A percentile compares a stretch with the other conserved stretches of the same genome.
Evolutionary conservation across 2,797 vertebrate species (phyloP).

Genomic region (Hirundo rustica): DNA sequence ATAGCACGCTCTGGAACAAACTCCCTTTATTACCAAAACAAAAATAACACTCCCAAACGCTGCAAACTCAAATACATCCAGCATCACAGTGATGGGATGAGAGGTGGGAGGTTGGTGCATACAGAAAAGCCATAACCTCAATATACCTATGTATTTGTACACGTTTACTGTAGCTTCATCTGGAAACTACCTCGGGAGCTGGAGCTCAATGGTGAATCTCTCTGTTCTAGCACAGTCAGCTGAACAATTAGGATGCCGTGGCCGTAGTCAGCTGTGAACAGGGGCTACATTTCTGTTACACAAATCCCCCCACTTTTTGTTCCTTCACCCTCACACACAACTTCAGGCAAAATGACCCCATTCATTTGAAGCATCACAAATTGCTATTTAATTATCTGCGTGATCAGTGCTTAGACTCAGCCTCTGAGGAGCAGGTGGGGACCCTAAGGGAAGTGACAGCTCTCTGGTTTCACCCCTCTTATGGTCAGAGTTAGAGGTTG

Average conservation of each 20-base stretch:
- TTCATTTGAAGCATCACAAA: not conserved
- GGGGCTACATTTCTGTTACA: not conserved
- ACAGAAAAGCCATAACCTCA: not conserved
- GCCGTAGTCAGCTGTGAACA: not conserved
- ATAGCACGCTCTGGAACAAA: not conserved
- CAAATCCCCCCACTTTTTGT: not conserved
- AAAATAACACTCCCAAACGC: not conserved
- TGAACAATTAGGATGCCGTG: not conserved
- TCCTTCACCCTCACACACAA: not conserved
- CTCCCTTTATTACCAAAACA: not conserved
- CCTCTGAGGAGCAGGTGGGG: not conserved
- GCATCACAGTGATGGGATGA: fast-evolving
- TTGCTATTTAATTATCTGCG: not conserved
- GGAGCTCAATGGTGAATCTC: not conserved
- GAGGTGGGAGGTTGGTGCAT: not conserved
- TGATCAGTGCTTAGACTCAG: not conserved
- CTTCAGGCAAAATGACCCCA: not conserved
- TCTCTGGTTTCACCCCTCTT: not conserved
- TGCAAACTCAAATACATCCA: not conserved
- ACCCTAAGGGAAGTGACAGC: not conserved
- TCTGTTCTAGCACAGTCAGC: not conserved
- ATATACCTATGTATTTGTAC: not conserved
- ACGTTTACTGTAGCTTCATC: not conserved
- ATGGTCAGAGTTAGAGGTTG: not conserved
- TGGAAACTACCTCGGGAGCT: not conserved